Evolutionary conservation across 2,113 vertebrate species (phyloP).

Genomic region (Telmatochromis sp.): DNA sequence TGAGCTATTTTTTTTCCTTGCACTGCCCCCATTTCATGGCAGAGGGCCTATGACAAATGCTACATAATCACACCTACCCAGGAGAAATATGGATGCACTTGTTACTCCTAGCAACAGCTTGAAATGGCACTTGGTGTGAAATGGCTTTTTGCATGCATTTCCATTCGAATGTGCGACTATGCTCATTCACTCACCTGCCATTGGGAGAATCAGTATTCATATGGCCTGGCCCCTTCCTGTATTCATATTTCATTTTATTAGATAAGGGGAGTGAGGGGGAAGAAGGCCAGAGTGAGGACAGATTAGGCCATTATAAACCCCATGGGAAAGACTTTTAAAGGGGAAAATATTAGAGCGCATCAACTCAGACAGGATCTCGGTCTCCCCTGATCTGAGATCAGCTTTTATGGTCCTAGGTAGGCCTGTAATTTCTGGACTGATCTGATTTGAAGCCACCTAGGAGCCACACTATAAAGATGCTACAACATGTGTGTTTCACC

Average conservation of each 20-base stretch:
- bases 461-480: neutral
- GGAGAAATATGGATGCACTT: neutral
- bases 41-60: neutral
- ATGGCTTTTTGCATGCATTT: neutral
- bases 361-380: neutral
- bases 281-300: neutral
- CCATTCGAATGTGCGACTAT: neutral
- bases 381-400: neutral
- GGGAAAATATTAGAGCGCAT: neutral
- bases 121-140: neutral
- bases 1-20: neutral
- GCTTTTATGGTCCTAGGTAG: neutral
- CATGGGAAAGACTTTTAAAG: neutral
- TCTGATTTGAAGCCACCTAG: neutral
- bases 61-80: conserved; percentile 6
- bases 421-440: neutral
- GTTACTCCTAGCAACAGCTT: conserved; percentile 45
- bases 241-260: conserved; percentile 48
- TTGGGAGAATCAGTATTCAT: conserved; percentile 4
- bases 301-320: neutral
- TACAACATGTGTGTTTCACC: neutral
- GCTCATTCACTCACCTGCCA: neutral
- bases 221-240: neutral
- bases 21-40: neutral
- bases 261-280: neutral